phyloP scores from a whole-genome alignment of 1,140 invertebrate species.

The Nebria ingens region DNA sequence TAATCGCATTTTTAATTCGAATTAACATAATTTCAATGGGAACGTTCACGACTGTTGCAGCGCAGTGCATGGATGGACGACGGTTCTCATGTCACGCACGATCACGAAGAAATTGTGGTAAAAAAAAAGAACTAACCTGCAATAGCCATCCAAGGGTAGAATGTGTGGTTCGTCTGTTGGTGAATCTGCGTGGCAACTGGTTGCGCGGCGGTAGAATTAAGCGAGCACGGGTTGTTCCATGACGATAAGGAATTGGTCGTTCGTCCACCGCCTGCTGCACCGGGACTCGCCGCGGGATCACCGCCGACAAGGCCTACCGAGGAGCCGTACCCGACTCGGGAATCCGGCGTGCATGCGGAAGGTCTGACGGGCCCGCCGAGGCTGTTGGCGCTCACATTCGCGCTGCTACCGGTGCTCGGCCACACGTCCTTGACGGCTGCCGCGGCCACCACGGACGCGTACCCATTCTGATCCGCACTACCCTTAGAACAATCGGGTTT shows the following conservation, averaged over 20 bases:
- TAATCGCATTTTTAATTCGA: no score
- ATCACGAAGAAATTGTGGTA: slow-evolving; percentile 1
- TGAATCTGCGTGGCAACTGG: slow-evolving; percentile 72
- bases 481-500: slow-evolving; percentile 38
- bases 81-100: neutral
- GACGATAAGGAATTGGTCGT: slow-evolving; percentile 50
- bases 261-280: slow-evolving; percentile 43
- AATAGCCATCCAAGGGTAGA: slow-evolving; percentile 97
- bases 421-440: slow-evolving; percentile 57
- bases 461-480: slow-evolving; percentile 51
- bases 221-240: slow-evolving; percentile 72
- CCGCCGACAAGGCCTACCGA: slow-evolving; percentile 53
- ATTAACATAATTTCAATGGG: slow-evolving; percentile 10
- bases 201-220: slow-evolving; percentile 62
- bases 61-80: no score
- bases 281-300: slow-evolving; percentile 63
- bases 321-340: slow-evolving; percentile 53
- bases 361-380: slow-evolving; percentile 55
- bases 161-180: slow-evolving; percentile 85
- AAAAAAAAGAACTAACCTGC: slow-evolving; percentile 64
- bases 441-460: slow-evolving; percentile 51
- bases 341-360: slow-evolving; percentile 77
- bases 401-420: slow-evolving; percentile 49
- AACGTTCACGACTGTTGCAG: neutral
- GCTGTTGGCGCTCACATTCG: slow-evolving; percentile 42